A percentile compares a stretch with the other conserved stretches of the same genome.
These are phyloP conservation scores for Cromileptes altivelis DNA, from an alignment of 2,113 vertebrate species.

Conservation along the genomic window DNA sequence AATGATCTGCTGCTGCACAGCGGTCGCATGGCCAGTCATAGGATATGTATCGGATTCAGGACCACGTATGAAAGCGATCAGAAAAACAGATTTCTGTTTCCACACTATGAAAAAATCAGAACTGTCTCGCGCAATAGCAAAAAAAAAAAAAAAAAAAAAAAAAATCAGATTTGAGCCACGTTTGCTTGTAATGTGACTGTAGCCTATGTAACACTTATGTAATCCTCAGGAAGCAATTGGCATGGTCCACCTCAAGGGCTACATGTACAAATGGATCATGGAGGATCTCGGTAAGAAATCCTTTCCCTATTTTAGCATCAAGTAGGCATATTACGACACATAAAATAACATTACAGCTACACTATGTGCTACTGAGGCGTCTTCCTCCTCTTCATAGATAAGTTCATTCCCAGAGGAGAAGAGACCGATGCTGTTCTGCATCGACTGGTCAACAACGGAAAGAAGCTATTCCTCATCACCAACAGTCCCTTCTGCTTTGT, in stretches of 20 bases:
- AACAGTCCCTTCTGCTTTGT: conserved; percentile 92
- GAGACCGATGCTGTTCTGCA: conserved; percentile 89
- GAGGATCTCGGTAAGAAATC: conserved; percentile 86
- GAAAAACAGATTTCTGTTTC: too few relatives aligned
- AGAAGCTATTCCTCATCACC: conserved; percentile 91
- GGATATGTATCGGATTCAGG: too few relatives aligned
- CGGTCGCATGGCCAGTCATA: too few relatives aligned
- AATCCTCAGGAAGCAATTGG: conserved; percentile 87
- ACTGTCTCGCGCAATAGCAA: too few relatives aligned
- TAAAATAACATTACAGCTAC: background rate
- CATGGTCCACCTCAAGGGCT: conserved; percentile 90
- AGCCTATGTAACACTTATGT: conserved; percentile 14
- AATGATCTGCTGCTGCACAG: too few relatives aligned
- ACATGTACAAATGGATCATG: conserved; percentile 92
- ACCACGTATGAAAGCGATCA: too few relatives aligned
- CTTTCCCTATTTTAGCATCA: background rate
- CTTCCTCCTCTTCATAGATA: conserved; percentile 74
- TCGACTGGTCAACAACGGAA: conserved; percentile 82
- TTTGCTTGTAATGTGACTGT: too few relatives aligned
- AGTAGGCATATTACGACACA: background rate
- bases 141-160: too few relatives aligned
- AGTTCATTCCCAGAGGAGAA: conserved; percentile 87
- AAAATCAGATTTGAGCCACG: too few relatives aligned
- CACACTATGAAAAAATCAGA: too few relatives aligned
- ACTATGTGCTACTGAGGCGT: background rate